A percentile compares a stretch with the other conserved stretches of the same genome.
phyloP scores from a whole-genome alignment of 2,888 invertebrate genomes.

The Zootermopsis nevadensis region DNA sequence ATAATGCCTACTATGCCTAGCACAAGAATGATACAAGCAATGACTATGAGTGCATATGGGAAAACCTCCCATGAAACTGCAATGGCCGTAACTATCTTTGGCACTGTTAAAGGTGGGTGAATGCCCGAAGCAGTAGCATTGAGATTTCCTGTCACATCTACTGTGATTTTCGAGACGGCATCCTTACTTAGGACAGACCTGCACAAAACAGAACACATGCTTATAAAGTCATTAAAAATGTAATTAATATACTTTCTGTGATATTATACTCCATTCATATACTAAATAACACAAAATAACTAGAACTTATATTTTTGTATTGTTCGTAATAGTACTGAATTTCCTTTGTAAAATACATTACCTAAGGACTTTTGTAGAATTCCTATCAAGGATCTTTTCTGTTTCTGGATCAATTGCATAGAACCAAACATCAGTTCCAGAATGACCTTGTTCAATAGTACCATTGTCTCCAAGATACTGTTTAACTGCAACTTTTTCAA shows the following conservation, averaged over 20 bases:
- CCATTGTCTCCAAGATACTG: constrained; percentile 80
- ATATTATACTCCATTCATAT: too few relatives aligned
- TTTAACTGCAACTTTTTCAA: constrained; percentile 85
- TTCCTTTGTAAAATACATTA: constrained; percentile 58
- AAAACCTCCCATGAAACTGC: constrained; percentile 77
- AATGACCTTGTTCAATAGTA: constrained; percentile 75
- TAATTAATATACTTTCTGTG: too few relatives aligned
- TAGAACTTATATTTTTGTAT: too few relatives aligned
- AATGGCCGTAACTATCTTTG: constrained; percentile 60
- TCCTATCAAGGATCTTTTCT: constrained; percentile 78
- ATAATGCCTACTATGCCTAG: constrained; percentile 89
- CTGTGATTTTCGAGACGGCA: constrained; percentile 74
- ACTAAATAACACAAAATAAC: too few relatives aligned
- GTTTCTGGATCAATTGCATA: constrained; percentile 84
- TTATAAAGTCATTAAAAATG: background rate
- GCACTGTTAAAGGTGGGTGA: constrained; percentile 66
- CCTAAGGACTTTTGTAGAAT: constrained; percentile 77
- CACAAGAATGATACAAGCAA: constrained; percentile 90
- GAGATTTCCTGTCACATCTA: constrained; percentile 75
- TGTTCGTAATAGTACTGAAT: too few relatives aligned
- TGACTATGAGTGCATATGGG: constrained; percentile 88
- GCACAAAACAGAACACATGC: constrained; percentile 52
- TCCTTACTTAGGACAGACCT: constrained; percentile 72
- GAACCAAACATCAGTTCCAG: constrained; percentile 89
- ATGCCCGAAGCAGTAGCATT: constrained; percentile 77